Evolutionary conservation across 2,113 vertebrate species (phyloP).

Genomic region (Archilochus colubris): DNA sequence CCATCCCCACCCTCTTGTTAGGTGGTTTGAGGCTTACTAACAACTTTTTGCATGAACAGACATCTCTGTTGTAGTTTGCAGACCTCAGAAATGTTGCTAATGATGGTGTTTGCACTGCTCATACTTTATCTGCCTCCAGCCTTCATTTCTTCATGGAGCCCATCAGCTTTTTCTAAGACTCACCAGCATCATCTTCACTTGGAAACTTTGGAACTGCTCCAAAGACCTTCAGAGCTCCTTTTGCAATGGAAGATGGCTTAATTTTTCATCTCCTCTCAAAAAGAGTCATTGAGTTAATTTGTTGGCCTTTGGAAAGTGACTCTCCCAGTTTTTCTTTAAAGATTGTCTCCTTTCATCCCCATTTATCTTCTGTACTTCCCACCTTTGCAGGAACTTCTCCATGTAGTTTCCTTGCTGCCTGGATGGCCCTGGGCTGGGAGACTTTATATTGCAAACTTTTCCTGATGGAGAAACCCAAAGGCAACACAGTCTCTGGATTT

Average conservation of each 20-base stretch:
- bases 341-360: background rate
- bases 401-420: background rate
- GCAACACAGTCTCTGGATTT: constrained; percentile 2
- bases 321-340: background rate
- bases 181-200: background rate
- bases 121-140: background rate
- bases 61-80: constrained; percentile 18
- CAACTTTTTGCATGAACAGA: constrained; percentile 54
- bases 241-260: background rate
- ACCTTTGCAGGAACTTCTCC: background rate
- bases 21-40: constrained; percentile 43
- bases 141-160: background rate
- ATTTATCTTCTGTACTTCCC: background rate
- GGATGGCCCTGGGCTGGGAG: background rate
- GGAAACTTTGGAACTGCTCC: background rate
- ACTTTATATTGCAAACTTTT: background rate
- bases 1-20: background rate
- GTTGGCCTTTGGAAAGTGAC: background rate
- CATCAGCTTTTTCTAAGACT: background rate
- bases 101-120: background rate
- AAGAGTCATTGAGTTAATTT: background rate
- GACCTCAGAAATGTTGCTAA: constrained; percentile 1
- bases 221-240: background rate
- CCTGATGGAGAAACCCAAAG: constrained; percentile 8
- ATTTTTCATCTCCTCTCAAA: background rate